Evolutionary conservation across 1,140 invertebrate species (phyloP).

Genomic region (Leptinotarsa lineolata): DNA sequence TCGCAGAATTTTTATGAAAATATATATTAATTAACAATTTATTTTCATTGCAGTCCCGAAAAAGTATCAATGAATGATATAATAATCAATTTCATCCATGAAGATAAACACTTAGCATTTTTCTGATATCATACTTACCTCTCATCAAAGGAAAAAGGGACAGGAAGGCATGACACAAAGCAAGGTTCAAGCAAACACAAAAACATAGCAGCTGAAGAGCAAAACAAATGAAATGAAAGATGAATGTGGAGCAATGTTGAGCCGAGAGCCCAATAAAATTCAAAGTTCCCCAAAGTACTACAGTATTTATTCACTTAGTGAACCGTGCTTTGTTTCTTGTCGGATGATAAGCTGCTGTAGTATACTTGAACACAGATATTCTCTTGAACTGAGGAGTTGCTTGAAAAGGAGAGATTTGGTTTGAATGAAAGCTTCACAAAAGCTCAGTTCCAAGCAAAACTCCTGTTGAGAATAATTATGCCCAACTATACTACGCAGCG

Average conservation of each 20-base stretch:
- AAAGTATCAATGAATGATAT: too few species aligned
- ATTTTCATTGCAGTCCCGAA: too few species aligned
- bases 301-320: slow-evolving; percentile 33
- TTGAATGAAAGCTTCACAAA: not conserved
- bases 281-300: not conserved
- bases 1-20: too few species aligned
- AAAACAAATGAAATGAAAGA: slow-evolving; percentile 43
- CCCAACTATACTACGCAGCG: not conserved
- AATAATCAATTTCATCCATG: too few species aligned
- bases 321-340: slow-evolving; percentile 55
- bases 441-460: not conserved
- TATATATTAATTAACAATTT: too few species aligned
- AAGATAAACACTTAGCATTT: too few species aligned
- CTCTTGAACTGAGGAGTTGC: not conserved
- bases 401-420: not conserved
- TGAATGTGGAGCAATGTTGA: slow-evolving; percentile 41
- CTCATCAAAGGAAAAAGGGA: slow-evolving; percentile 28
- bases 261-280: slow-evolving; percentile 55
- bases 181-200: slow-evolving; percentile 55
- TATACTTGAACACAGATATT: not conserved
- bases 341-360: slow-evolving; percentile 13
- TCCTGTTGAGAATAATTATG: not conserved
- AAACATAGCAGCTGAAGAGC: slow-evolving; percentile 42
- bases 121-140: not conserved
- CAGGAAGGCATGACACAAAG: slow-evolving; percentile 51